Evolutionary conservation across 2,888 invertebrate species (phyloP).

Genomic region (Catocala sponsa): DNA sequence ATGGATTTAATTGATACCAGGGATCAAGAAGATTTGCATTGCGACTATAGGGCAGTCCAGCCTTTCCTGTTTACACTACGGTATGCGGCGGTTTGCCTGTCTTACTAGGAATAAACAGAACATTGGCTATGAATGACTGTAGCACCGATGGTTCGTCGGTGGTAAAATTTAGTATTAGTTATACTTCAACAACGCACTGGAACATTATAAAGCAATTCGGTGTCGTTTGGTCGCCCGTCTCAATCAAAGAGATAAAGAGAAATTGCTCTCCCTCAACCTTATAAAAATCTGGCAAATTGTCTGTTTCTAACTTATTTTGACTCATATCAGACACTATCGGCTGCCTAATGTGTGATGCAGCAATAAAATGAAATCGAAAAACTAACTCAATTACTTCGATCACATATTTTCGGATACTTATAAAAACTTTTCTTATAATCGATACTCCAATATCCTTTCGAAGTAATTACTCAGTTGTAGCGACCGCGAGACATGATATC

Average conservation of each 20-base stretch:
- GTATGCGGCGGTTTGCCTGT: no score
- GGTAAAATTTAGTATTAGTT: slow-evolving; percentile 63
- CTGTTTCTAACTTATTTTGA: slow-evolving; percentile 64
- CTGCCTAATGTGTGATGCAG: slow-evolving; percentile 53
- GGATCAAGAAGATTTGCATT: no score
- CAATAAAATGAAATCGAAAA: slow-evolving; percentile 71
- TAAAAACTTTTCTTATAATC: slow-evolving; percentile 7
- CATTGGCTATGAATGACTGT: no score
- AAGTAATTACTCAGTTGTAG: not conserved
- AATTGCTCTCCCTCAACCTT: slow-evolving; percentile 73
- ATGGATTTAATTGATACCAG: no score
- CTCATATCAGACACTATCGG: slow-evolving; percentile 64
- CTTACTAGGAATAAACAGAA: no score
- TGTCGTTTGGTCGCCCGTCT: slow-evolving; percentile 49
- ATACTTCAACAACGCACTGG: slow-evolving; percentile 59
- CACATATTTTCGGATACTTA: slow-evolving; percentile 18
- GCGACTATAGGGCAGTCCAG: no score
- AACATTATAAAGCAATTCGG: slow-evolving; percentile 45
- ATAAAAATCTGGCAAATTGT: slow-evolving; percentile 71
- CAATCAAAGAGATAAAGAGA: slow-evolving; percentile 71
- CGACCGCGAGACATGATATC: not conserved
- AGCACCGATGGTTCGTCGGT: no score
- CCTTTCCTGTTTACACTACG: no score
- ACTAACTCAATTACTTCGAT: slow-evolving; percentile 56
- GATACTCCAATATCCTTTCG: not conserved